Percentiles rank a stretch among this genome's conserved stretches.
Conservation (phyloP, 1,140 invertebrate species). For the Ceratoteleas bidentatus region DNA sequence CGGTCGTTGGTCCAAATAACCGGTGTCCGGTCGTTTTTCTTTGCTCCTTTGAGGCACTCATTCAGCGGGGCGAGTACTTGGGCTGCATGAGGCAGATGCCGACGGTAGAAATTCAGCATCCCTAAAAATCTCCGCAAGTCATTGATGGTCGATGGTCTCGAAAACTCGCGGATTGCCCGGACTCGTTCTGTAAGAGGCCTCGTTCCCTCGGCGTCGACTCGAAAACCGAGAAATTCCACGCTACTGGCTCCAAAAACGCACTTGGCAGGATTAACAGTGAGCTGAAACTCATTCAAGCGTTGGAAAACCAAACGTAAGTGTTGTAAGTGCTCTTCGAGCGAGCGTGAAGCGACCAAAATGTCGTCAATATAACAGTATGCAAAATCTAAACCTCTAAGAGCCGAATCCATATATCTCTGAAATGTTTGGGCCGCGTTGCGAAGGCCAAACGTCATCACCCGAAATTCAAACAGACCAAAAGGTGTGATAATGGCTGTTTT, state of each 20-base stretch:
- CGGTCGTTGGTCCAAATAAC: conserved; percentile 48
- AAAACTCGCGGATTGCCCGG: conserved; percentile 36
- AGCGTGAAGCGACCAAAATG: conserved; percentile 42
- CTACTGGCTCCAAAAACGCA: conserved; percentile 13
- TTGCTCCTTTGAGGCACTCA: not conserved
- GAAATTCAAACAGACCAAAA: no score
- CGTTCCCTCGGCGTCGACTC: conserved; percentile 4
- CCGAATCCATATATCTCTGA: no score
- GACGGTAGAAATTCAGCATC: conserved; percentile 75
- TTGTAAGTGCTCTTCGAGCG: conserved; percentile 15
- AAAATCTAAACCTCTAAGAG: not conserved
- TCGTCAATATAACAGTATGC: conserved; percentile 22
- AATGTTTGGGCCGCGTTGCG: no score
- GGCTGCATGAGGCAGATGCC: conserved; percentile 33
- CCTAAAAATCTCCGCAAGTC: conserved; percentile 74
- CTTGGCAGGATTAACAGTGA: conserved; percentile 69
- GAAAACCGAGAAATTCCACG: conserved; percentile 64
- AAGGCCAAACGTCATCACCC: no score
- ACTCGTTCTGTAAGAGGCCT: no score
- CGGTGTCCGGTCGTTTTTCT: conserved; percentile 4
- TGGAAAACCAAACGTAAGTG: conserved; percentile 48
- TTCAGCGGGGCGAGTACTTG: conserved; percentile 12
- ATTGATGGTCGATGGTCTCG: conserved; percentile 59
- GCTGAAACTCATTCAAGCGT: conserved; percentile 61
- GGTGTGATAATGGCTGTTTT: no score